Percentiles rank a stretch among this genome's conserved stretches.
Conservation (phyloP, 2,113 vertebrate species). For the Camelus bactrianus region DNA sequence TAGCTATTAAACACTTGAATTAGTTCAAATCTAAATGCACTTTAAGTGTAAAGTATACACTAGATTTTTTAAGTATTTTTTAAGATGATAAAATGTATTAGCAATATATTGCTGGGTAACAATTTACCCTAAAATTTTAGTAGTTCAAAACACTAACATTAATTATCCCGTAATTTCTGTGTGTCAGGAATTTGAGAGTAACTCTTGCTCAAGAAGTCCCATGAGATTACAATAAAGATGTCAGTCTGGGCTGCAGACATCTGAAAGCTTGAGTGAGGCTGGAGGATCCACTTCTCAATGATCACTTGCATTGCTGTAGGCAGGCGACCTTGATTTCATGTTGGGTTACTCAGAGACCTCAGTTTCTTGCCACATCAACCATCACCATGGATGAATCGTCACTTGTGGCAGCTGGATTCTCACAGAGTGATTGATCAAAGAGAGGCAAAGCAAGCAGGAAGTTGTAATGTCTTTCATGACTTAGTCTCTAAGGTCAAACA, state of each 20-base stretch:
- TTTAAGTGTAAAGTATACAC: neutral
- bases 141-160: neutral
- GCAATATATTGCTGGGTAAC: neutral
- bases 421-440: neutral
- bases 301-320: neutral
- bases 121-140: neutral
- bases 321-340: neutral
- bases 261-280: neutral
- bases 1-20: neutral
- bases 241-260: neutral
- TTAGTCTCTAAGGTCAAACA: neutral
- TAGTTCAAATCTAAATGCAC: neutral
- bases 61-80: neutral
- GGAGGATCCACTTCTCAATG: neutral
- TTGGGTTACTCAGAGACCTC: neutral
- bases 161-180: neutral
- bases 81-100: neutral
- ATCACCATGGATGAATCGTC: neutral
- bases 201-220: neutral
- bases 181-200: neutral
- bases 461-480: neutral
- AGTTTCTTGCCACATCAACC: neutral
- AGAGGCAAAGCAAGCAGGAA: neutral
- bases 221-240: neutral
- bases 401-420: neutral